A percentile compares a stretch with the other conserved stretches of the same genome.
phyloP scores from a whole-genome alignment of 2,797 vertebrate species.

The Acanthurus lineatus region DNA sequence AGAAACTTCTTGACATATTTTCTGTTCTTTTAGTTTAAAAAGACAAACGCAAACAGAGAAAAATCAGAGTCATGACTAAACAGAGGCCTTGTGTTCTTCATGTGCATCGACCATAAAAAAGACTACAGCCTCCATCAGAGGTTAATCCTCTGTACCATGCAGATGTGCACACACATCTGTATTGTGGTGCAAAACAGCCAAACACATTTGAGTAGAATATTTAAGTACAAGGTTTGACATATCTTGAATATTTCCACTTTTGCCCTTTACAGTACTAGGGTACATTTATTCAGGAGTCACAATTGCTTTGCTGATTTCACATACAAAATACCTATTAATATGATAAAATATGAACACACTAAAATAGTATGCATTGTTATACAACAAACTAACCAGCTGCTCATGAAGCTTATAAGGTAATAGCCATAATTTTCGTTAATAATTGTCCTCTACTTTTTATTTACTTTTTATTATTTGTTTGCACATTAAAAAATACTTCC shows the following conservation, averaged over 20 bases:
- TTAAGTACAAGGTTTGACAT: neutral
- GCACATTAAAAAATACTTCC: neutral
- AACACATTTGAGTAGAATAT: neutral
- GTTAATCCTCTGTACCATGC: neutral
- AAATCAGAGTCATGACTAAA: conserved; percentile 2
- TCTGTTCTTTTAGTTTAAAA: neutral
- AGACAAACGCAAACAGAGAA: neutral
- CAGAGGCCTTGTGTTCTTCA: conserved; percentile 8
- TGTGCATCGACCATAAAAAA: neutral
- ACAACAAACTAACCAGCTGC: neutral
- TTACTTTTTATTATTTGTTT: neutral
- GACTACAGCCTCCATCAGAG: neutral
- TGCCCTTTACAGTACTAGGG: neutral
- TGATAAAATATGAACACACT: neutral
- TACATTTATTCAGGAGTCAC: neutral
- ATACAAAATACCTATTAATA: neutral
- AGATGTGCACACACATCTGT: conserved; percentile 33
- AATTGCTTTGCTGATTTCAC: neutral
- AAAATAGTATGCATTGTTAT: neutral
- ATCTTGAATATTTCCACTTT: neutral
- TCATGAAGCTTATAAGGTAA: neutral
- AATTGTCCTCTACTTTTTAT: neutral
- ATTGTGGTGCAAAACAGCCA: neutral
- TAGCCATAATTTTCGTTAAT: neutral
- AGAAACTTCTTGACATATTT: neutral